These are phyloP conservation scores for Empis livida DNA, from an alignment of 2,888 invertebrate genomes.

Conservation along the genomic window DNA sequence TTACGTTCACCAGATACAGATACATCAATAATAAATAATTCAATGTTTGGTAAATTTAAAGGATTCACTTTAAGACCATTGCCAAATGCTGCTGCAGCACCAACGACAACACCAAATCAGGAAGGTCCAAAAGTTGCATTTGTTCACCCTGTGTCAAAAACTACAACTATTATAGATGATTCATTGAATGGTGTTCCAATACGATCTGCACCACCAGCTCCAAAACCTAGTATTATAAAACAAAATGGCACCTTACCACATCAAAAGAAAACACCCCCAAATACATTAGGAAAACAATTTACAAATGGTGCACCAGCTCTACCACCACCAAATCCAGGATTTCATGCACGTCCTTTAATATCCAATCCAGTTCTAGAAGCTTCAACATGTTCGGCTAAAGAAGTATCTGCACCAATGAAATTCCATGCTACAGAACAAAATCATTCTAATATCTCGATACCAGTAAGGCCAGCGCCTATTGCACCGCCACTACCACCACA, in stretches of 20 bases:
- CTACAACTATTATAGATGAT: constrained; percentile 14
- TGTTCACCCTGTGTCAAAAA: constrained; percentile 29
- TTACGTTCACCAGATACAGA: constrained; percentile 43
- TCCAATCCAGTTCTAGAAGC: constrained; percentile 70
- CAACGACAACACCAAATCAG: constrained; percentile 20
- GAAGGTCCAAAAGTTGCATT: constrained; percentile 42
- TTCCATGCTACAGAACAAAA: too few species aligned
- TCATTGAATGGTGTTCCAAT: constrained; percentile 34
- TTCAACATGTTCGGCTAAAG: constrained; percentile 68
- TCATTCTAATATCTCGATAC: constrained; percentile 43
- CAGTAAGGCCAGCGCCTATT: constrained; percentile 46
- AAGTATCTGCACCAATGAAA: constrained; percentile 51
- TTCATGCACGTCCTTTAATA: constrained; percentile 57
- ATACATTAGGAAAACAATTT: constrained; percentile 4
- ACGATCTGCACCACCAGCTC: constrained; percentile 50
- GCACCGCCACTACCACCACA: constrained; percentile 37
- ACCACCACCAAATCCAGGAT: constrained; percentile 50
- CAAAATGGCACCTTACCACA: constrained; percentile 18
- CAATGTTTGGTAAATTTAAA: constrained; percentile 76
- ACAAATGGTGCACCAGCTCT: constrained; percentile 37
- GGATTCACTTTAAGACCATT: constrained; percentile 57
- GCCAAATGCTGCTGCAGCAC: constrained; percentile 20
- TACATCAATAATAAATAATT: constrained; percentile 39
- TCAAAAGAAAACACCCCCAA: constrained; percentile 15
- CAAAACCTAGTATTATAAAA: constrained; percentile 36